Evolutionary conservation across 2,113 vertebrate genomes (phyloP).

Genomic region (Isurus oxyrinchus): DNA sequence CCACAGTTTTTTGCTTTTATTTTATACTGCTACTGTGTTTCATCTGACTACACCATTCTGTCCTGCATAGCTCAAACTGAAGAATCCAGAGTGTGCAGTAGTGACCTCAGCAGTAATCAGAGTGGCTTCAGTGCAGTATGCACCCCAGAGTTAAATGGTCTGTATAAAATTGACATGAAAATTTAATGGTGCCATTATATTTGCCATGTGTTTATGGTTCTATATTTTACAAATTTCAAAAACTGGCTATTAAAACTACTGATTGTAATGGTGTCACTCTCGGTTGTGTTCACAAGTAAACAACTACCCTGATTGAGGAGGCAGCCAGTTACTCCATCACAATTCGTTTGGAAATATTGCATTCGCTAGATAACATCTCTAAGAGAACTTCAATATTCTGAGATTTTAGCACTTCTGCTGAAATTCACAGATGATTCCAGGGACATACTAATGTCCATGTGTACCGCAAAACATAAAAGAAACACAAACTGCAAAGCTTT

Average conservation of each 20-base stretch:
- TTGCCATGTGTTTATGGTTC: neutral
- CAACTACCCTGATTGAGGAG: neutral
- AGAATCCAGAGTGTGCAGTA: neutral
- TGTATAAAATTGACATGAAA: neutral
- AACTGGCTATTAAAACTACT: neutral
- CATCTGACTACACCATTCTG: neutral
- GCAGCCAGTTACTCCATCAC: neutral
- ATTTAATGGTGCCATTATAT: neutral
- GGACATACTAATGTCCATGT: neutral
- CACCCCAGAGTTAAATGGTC: neutral
- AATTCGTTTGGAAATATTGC: neutral
- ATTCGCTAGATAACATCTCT: neutral
- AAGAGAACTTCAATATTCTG: neutral
- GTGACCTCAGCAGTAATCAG: neutral
- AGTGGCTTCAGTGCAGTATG: neutral
- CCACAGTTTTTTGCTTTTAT: too few species aligned
- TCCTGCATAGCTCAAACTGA: neutral
- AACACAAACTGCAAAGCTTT: neutral
- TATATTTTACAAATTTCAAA: neutral
- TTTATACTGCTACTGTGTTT: neutral
- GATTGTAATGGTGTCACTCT: neutral
- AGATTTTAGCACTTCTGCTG: neutral
- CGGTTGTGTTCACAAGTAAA: neutral
- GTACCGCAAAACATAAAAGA: neutral
- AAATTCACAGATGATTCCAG: neutral